Percentiles rank a stretch among this genome's conserved stretches.
Conservation (phyloP, 2,113 vertebrate species). For the Pycnonotus jocosus region DNA sequence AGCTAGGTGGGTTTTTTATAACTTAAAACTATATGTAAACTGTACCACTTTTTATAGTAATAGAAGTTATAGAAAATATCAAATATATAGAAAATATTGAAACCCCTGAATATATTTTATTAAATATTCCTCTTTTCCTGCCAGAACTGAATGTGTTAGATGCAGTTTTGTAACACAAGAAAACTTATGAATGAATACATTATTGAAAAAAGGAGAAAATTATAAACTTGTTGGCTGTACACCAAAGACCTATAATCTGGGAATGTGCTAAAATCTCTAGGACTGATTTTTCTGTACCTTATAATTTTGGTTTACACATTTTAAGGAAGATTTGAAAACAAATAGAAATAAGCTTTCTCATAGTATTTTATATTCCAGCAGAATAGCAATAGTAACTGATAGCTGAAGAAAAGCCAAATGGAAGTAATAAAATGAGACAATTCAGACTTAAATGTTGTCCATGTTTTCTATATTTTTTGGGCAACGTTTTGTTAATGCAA, state of each 20-base stretch:
- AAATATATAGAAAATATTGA: neutral
- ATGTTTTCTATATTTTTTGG: neutral
- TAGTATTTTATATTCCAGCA: neutral
- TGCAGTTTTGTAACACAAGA: neutral
- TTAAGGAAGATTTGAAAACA: neutral
- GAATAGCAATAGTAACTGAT: neutral
- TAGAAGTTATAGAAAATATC: neutral
- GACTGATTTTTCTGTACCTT: neutral
- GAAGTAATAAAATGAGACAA: neutral
- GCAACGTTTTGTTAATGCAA: neutral
- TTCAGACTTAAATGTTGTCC: neutral
- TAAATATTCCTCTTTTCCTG: neutral
- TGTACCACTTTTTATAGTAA: neutral
- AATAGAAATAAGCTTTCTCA: neutral
- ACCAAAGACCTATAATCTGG: neutral
- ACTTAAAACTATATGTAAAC: neutral
- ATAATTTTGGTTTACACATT: neutral
- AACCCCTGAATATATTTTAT: accelerated
- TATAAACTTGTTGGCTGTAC: neutral
- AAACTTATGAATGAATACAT: neutral
- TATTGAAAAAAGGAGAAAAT: neutral
- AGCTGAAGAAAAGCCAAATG: neutral
- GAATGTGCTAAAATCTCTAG: neutral
- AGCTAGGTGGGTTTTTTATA: accelerated
- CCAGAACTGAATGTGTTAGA: neutral